Evolutionary conservation across 1,140 invertebrate genomes (phyloP).

Genomic region (Riptortus pedestris): DNA sequence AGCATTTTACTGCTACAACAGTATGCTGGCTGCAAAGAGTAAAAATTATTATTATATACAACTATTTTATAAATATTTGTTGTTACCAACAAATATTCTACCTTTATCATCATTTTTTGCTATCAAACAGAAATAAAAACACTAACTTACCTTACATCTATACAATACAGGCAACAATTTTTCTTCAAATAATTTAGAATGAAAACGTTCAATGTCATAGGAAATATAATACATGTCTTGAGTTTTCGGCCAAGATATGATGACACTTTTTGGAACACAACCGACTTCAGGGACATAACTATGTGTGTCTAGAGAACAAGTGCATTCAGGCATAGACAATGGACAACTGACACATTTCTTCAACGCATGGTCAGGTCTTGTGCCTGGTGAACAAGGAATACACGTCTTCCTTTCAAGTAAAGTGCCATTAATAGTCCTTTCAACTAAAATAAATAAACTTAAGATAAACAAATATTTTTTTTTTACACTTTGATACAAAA

Average conservation of each 20-base stretch:
- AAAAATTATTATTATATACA: too few relatives aligned
- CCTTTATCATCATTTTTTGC: too few relatives aligned
- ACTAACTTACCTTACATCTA: slow-evolving; percentile 47
- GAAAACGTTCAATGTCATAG: slow-evolving; percentile 35
- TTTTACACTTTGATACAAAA: neutral
- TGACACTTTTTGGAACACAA: slow-evolving; percentile 37
- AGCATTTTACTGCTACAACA: too few relatives aligned
- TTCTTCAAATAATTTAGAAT: slow-evolving; percentile 42
- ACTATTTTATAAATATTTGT: too few relatives aligned
- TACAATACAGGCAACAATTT: slow-evolving; percentile 40
- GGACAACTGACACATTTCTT: slow-evolving; percentile 40
- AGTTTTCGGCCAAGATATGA: slow-evolving; percentile 35
- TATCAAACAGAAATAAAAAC: too few relatives aligned
- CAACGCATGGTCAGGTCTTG: slow-evolving; percentile 37
- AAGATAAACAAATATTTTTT: slow-evolving; percentile 2
- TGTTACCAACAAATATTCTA: too few relatives aligned
- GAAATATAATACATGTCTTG: slow-evolving; percentile 37
- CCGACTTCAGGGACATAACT: slow-evolving; percentile 35
- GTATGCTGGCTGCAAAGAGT: too few relatives aligned
- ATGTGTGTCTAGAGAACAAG: slow-evolving; percentile 33
- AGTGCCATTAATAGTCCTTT: slow-evolving; percentile 38
- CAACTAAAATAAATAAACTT: slow-evolving; percentile 36
- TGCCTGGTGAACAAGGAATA: slow-evolving; percentile 39
- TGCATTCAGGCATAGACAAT: slow-evolving; percentile 31
- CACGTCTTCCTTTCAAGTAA: slow-evolving; percentile 37